A percentile compares a stretch with the other conserved stretches of the same genome.
Conservation (phyloP, 2,888 invertebrate species). For the Xestia ashworthii region DNA sequence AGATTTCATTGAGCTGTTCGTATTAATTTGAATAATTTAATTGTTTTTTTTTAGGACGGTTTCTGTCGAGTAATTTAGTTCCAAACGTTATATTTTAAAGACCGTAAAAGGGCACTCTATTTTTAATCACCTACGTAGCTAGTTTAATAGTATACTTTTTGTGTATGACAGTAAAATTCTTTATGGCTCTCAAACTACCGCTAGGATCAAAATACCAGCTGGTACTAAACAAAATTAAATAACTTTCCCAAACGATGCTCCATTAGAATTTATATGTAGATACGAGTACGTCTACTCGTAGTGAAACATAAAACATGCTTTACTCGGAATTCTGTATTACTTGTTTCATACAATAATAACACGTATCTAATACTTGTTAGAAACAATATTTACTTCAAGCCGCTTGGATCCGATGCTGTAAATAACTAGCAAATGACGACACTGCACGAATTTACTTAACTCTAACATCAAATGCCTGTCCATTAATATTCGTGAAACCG, state of each 20-base stretch:
- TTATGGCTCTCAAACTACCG: conserved; percentile 66
- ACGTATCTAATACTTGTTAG: not conserved
- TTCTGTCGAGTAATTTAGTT: not conserved
- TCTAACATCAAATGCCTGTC: not conserved
- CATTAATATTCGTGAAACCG: conserved; percentile 4
- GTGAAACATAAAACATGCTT: conserved; percentile 1
- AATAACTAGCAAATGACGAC: not conserved
- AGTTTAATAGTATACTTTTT: conserved; percentile 10
- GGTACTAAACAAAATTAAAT: conserved; percentile 71
- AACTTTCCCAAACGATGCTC: conserved; percentile 64
- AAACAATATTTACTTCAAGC: not conserved
- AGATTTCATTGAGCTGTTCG: conserved; percentile 54
- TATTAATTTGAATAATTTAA: conserved; percentile 37
- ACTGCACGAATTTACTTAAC: not conserved
- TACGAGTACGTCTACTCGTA: not conserved
- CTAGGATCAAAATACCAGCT: conserved; percentile 58
- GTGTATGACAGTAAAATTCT: conserved; percentile 1
- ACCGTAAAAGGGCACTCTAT: not conserved
- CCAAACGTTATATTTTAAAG: not conserved
- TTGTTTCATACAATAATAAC: not conserved
- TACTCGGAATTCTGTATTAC: not conserved
- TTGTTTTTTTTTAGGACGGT: not conserved
- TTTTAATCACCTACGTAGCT: not conserved
- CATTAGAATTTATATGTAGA: conserved; percentile 3
- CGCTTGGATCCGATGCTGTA: not conserved